Evolutionary conservation across 2,113 vertebrate genomes (phyloP).

Genomic region (Camelus bactrianus): DNA sequence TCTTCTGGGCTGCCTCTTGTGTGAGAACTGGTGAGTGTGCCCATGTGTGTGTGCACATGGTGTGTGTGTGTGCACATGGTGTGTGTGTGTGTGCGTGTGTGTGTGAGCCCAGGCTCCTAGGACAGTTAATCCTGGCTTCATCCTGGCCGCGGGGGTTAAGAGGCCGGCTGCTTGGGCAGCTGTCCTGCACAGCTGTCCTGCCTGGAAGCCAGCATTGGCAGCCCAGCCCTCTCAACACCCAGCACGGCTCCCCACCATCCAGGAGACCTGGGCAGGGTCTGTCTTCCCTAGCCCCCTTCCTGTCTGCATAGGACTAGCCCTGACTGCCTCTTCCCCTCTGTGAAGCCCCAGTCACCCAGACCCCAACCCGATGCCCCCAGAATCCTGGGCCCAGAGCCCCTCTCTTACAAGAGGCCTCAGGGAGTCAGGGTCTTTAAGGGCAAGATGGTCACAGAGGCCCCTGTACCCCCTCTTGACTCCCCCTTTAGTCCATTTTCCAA

Average conservation of each 20-base stretch:
- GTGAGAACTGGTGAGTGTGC: accelerated
- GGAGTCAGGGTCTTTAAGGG: not conserved
- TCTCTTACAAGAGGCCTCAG: not conserved
- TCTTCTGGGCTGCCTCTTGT: too few relatives aligned
- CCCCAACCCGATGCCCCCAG: accelerated
- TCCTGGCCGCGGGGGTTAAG: not conserved
- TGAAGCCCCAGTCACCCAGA: accelerated
- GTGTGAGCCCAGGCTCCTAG: not conserved
- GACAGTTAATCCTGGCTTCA: not conserved
- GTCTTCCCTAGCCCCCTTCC: too few relatives aligned
- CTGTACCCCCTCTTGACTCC: not conserved
- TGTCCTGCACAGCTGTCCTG: not conserved
- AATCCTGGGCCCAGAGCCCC: not conserved
- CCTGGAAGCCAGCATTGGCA: not conserved
- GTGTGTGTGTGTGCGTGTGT: not conserved
- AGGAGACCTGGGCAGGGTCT: not conserved
- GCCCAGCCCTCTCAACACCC: not conserved
- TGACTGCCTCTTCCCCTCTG: not conserved
- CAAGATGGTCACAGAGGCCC: not conserved
- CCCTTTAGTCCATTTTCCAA: not conserved
- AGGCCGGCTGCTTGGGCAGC: constrained; percentile 13
- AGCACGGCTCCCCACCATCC: not conserved
- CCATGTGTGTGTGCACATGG: too few relatives aligned
- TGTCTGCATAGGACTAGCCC: not conserved
- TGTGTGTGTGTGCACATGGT: too few relatives aligned